Conservation (phyloP, 2,113 vertebrate genomes). For the Carollia perspicillata region DNA sequence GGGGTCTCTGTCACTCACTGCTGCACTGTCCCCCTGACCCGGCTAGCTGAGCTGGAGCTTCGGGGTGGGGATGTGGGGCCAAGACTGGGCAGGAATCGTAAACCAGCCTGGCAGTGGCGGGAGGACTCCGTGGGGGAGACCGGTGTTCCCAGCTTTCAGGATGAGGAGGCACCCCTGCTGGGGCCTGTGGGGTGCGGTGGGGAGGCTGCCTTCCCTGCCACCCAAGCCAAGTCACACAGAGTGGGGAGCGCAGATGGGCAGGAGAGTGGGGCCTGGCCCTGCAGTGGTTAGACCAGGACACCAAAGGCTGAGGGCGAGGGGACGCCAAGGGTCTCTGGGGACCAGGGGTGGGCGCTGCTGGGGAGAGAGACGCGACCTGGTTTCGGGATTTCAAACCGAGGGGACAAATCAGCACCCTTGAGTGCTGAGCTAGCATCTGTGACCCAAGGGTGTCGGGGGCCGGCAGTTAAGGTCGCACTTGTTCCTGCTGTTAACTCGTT, state of each 20-base stretch:
- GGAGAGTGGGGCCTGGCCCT: background rate
- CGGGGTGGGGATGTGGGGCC: background rate
- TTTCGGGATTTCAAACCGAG: too few species aligned
- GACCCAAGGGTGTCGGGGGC: background rate
- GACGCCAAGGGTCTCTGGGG: too few species aligned
- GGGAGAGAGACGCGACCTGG: too few species aligned
- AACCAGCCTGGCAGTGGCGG: background rate
- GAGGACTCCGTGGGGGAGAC: background rate
- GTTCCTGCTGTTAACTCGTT: background rate
- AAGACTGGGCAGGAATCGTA: background rate
- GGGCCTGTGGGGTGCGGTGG: background rate
- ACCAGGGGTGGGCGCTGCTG: too few species aligned
- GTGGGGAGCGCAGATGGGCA: fast-evolving
- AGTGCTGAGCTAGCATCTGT: fast-evolving
- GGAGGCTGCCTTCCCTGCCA: background rate
- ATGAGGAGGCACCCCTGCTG: fast-evolving
- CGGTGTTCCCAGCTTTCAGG: background rate
- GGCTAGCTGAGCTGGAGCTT: background rate
- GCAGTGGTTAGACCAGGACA: background rate
- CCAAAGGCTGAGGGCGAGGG: background rate
- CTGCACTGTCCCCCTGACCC: background rate
- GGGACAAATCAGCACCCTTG: background rate
- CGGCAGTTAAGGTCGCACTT: background rate
- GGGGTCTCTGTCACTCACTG: background rate
- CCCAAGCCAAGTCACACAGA: too few species aligned